Conservation (phyloP, 2,797 vertebrate species). For the Limosa lapponica region DNA sequence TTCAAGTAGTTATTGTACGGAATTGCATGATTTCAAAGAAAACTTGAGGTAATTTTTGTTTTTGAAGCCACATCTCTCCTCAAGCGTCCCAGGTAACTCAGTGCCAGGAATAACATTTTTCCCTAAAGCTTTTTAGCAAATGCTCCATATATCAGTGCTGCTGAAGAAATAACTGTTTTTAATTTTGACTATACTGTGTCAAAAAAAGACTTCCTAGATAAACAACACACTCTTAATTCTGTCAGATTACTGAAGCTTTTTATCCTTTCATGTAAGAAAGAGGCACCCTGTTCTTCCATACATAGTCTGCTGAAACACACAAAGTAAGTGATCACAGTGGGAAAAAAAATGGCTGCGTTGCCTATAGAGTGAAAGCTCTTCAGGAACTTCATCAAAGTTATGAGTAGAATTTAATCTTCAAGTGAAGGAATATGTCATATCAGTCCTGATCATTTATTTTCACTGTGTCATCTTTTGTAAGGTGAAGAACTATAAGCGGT, state of each 20-base stretch:
- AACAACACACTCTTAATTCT: neutral
- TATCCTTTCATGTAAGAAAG: neutral
- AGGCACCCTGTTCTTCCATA: neutral
- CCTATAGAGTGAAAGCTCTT: neutral
- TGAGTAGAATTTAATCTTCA: neutral
- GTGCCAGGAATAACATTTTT: neutral
- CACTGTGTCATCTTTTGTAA: neutral
- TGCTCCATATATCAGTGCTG: neutral
- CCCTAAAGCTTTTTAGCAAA: neutral
- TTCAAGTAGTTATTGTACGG: neutral
- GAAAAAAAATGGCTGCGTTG: neutral
- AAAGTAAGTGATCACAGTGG: neutral
- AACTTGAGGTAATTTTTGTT: neutral
- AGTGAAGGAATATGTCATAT: neutral
- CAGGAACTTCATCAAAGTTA: neutral
- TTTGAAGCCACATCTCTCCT: neutral
- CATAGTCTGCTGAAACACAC: neutral
- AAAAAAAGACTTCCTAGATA: neutral
- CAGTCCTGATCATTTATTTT: neutral
- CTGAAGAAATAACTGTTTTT: neutral
- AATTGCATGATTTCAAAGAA: neutral
- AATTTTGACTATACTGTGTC: neutral
- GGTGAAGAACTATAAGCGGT: neutral
- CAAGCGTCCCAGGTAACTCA: neutral
- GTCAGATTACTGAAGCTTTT: neutral